Conservation (phyloP, 2,113 vertebrate genomes). For the Serilophus lunatus region DNA sequence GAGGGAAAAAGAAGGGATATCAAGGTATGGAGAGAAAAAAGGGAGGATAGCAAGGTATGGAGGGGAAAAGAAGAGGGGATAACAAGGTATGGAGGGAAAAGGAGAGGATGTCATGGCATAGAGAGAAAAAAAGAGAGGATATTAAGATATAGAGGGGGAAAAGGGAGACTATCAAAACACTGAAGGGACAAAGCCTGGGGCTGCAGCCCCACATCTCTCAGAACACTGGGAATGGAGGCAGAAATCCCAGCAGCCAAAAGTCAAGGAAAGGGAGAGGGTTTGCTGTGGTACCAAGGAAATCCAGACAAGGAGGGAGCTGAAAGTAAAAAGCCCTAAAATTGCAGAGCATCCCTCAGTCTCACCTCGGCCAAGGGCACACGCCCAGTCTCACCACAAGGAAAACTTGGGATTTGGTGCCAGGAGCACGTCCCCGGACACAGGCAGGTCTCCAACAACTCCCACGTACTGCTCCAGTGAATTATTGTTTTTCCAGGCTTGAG, state of each 20-base stretch:
- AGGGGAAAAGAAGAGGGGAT: neutral
- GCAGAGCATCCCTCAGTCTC: neutral
- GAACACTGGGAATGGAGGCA: neutral
- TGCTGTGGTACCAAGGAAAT: neutral
- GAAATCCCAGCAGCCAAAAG: neutral
- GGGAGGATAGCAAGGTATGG: no score
- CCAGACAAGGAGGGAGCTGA: neutral
- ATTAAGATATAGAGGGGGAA: no score
- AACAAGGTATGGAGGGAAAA: neutral
- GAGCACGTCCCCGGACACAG: neutral
- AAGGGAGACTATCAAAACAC: no score
- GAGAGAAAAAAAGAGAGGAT: no score
- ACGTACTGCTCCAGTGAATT: neutral
- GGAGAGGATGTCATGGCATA: neutral
- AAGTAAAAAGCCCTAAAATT: neutral
- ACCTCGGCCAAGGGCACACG: neutral
- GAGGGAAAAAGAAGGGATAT: neutral
- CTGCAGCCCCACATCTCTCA: neutral
- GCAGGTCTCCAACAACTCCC: neutral
- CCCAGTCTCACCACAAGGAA: neutral
- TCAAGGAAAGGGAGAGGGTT: neutral
- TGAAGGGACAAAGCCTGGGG: accelerated
- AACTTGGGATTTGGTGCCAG: neutral
- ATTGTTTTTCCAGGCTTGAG: neutral
- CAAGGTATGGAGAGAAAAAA: neutral